Base-by-base conservation (phyloP, 2,797 vertebrate genomes). In the Pseudotriccus pelzelni region DNA sequence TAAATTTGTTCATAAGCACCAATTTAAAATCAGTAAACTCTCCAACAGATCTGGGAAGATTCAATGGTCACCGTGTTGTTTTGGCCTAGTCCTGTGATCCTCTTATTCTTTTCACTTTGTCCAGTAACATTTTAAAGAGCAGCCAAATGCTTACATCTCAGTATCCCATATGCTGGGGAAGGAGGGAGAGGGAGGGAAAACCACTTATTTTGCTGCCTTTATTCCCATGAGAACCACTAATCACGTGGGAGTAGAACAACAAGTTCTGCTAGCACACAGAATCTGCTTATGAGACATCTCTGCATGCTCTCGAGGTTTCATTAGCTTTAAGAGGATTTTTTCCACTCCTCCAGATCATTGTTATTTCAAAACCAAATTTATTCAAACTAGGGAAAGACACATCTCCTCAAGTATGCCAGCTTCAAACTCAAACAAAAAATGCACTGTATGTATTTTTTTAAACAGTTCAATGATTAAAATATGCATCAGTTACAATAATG, bases 281-380 rank as follows among this genome's bases (percentile, higher is more conserved):
- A 94, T 85, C 91, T 94, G 91, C 87, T 94, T 94, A 92, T 85
- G 91, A 97, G 85, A 94, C 94, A 78, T 55, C 91, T 75, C 96
- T 93, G 90, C 90, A 94, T 94, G 87, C 92, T 95, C 94, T 96
- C 14, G 49, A 95, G 96, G 92, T 95, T 97, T 96, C 90, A 94
- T 96, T 96, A 96, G 84, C 39, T 83, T 85, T 87, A 87, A 94
- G 86, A 92, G 85, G 80, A 85, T 89, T 90, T 93, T 92, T 96
- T 96, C 82, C 55, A 95, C 87, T 95, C 94, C 93, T 86, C 93
- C 93, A 78, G 91, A 94, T 92, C 87, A 93, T 88, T 96, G 87
- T 96, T 94, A 91, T 95, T 97, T 92, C 89, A 94, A 94, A 97
- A 55, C 37, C 93, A 97, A 96, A 96, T 97, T 80, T 96, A 96